Conservation (phyloP, 2,113 vertebrate genomes). For the Petroica traversi region DNA sequence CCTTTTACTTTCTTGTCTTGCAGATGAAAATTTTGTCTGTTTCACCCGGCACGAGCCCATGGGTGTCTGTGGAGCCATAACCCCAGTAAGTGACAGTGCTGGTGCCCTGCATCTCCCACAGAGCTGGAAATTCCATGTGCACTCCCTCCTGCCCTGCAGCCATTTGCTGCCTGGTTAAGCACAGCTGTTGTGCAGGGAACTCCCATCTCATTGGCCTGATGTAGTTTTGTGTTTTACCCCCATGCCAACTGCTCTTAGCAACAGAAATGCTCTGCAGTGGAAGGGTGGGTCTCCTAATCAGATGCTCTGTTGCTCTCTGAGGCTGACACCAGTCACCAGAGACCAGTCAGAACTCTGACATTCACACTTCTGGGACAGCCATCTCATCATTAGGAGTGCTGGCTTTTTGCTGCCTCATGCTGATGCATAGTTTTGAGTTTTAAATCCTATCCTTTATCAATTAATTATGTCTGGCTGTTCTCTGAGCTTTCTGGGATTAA, state of each 20-base stretch:
- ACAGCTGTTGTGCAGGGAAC: conserved; percentile 45
- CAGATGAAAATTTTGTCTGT: conserved; percentile 90
- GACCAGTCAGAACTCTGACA: conserved; percentile 15
- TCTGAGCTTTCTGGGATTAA: conserved; percentile 24
- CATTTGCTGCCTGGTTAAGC: background rate
- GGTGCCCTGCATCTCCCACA: background rate
- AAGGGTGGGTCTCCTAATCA: conserved; percentile 53
- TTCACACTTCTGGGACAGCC: conserved; percentile 1
- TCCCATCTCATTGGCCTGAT: conserved; percentile 34
- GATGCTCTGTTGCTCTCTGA: conserved; percentile 14
- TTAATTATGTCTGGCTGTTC: background rate
- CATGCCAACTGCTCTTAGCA: conserved; percentile 58
- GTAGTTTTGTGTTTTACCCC: conserved; percentile 27
- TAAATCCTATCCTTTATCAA: background rate
- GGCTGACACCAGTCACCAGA: conserved; percentile 38
- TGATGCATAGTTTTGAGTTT: background rate
- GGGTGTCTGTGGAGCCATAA: conserved; percentile 93
- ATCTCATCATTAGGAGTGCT: background rate
- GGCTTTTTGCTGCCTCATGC: background rate
- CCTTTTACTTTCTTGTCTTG: conserved; percentile 32
- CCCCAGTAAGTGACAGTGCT: conserved; percentile 83
- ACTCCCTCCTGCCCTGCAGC: background rate
- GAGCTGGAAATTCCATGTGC: background rate
- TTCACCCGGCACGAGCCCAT: conserved; percentile 91
- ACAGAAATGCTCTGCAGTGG: background rate